phyloP scores from a whole-genome alignment of 2,888 invertebrate species.

The Rotaria sp. region DNA sequence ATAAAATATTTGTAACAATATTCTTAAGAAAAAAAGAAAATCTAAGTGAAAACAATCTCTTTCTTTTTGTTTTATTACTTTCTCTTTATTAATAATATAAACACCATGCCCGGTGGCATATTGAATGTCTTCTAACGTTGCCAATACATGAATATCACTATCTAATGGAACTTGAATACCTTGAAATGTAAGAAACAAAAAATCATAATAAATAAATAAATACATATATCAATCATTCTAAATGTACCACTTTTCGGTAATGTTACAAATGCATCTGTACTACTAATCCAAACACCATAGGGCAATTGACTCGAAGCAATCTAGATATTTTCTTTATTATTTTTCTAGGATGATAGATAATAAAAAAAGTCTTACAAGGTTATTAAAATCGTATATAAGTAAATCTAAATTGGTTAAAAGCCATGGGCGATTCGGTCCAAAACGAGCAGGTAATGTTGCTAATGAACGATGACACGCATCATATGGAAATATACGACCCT shows the following conservation, averaged over 20 bases:
- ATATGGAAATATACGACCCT: conserved; percentile 48
- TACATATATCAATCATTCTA: not conserved
- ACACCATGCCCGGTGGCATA: conserved; percentile 56
- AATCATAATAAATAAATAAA: not conserved
- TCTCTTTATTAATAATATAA: conserved; percentile 47
- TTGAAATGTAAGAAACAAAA: not conserved
- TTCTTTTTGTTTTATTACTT: conserved; percentile 44
- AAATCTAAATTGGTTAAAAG: conserved; percentile 43
- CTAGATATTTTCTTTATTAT: not conserved
- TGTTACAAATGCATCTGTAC: conserved; percentile 54
- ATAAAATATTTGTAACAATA: conserved; percentile 49
- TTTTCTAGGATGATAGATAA: conserved; percentile 33
- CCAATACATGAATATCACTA: conserved; percentile 51
- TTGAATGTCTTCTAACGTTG: conserved; percentile 48
- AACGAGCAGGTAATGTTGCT: conserved; percentile 46
- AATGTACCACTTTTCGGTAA: conserved; percentile 43
- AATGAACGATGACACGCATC: conserved; percentile 51
- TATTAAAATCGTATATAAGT: conserved; percentile 41
- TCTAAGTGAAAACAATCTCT: not conserved
- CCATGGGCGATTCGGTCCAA: conserved; percentile 41
- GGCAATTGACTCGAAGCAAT: conserved; percentile 49
- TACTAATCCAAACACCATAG: conserved; percentile 57
- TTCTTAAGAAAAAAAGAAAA: conserved; percentile 43
- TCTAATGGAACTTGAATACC: conserved; percentile 19
- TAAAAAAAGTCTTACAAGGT: conserved; percentile 39